Evolutionary conservation across 2,888 invertebrate genomes (phyloP).

Genomic region (Scaptomyza flava): DNA sequence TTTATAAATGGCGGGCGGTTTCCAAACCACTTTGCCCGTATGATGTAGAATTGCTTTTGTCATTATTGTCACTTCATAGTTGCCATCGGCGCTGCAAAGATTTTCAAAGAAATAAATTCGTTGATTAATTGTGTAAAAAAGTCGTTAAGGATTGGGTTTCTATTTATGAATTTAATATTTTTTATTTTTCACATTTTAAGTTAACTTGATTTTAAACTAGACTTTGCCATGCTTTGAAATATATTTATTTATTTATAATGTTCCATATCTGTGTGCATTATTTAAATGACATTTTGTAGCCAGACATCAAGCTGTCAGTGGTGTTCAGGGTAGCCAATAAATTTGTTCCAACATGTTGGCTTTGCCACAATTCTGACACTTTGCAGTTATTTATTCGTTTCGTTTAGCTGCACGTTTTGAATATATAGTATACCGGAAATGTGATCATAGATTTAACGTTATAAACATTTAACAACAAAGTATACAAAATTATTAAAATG

Average conservation of each 20-base stretch:
- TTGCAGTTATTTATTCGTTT: conserved; percentile 3
- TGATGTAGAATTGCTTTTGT: conserved; percentile 98
- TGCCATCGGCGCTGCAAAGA: conserved; percentile 94
- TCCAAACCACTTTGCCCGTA: conserved; percentile 97
- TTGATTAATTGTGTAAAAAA: not conserved
- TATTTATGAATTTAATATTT: conserved; percentile 1
- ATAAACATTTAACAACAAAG: not conserved
- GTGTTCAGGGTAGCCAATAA: not conserved
- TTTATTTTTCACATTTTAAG: not conserved
- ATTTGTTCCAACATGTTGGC: not conserved
- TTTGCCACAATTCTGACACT: conserved; percentile 1
- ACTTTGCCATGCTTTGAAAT: too few species aligned
- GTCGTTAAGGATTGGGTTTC: conserved; percentile 1
- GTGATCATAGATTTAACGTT: not conserved
- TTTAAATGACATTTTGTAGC: not conserved
- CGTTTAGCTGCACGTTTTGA: too few species aligned
- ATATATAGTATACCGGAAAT: not conserved
- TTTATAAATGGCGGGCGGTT: conserved; percentile 99
- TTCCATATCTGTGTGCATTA: not conserved
- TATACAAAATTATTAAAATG: not conserved
- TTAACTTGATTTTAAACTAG: not conserved
- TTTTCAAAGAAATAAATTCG: not conserved
- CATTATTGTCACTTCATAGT: conserved; percentile 99
- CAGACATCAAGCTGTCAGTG: not conserved
- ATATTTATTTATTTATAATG: not conserved